Percentiles rank a stretch among this genome's conserved stretches.
These are phyloP conservation scores for Pterophyllum scalare DNA, from an alignment of 2,113 vertebrate genomes.

Conservation along the genomic window DNA sequence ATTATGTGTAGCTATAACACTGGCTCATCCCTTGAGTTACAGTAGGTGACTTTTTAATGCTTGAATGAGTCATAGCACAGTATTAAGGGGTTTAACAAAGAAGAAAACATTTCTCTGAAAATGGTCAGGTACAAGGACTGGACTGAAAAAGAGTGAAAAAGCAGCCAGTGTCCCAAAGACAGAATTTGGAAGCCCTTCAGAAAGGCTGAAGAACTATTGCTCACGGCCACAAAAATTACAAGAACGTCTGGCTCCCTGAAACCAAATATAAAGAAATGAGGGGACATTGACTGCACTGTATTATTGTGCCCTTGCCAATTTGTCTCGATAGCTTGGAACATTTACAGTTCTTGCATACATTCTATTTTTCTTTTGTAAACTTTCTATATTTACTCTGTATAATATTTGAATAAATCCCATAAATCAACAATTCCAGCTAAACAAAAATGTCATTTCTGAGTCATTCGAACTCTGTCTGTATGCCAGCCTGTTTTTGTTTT, in stretches of 20 bases:
- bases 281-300: neutral
- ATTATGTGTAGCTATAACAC: too few species aligned
- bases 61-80: neutral
- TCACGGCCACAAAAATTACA: too few species aligned
- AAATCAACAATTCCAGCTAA: neutral
- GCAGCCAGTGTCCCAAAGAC: neutral
- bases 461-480: neutral
- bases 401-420: neutral
- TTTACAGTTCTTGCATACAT: neutral
- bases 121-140: neutral
- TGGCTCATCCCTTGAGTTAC: neutral
- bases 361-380: neutral
- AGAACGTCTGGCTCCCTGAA: too few species aligned
- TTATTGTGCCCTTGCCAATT: neutral
- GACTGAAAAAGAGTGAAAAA: neutral
- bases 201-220: neutral
- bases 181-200: neutral
- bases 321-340: neutral
- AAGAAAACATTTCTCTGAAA: neutral
- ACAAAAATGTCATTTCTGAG: neutral
- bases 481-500: conserved; percentile 8
- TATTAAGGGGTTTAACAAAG: neutral
- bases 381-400: neutral
- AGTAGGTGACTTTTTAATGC: neutral
- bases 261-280: too few species aligned